Evolutionary conservation across 2,797 vertebrate genomes (phyloP).

Genomic region (Cirrhinus molitorella): DNA sequence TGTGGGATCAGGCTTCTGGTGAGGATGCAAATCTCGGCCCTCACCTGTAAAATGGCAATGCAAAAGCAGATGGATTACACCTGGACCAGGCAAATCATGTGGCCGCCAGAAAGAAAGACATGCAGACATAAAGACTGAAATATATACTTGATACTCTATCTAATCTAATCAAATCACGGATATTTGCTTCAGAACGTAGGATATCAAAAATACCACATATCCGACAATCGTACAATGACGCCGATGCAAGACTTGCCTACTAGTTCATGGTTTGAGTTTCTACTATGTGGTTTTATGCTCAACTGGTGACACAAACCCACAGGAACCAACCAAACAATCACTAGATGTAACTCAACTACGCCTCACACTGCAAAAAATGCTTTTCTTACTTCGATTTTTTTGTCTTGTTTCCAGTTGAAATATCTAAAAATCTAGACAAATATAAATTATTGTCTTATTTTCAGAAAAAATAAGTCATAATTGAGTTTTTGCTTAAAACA

Average conservation of each 20-base stretch:
- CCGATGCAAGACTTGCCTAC: slow-evolving; percentile 1
- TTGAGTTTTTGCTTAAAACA: no score
- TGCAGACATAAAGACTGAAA: slow-evolving; percentile 26
- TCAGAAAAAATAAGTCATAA: no score
- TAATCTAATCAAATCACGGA: background rate
- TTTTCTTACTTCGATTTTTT: no score
- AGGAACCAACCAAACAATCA: slow-evolving; percentile 31
- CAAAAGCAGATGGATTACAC: slow-evolving; percentile 80
- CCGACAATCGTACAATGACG: background rate
- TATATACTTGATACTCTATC: slow-evolving; percentile 17
- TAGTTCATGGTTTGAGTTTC: slow-evolving; percentile 44
- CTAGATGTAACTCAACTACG: background rate
- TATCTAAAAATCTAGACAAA: no score
- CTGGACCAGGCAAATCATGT: slow-evolving; percentile 79
- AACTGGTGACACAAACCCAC: slow-evolving; percentile 9
- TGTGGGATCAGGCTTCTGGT: slow-evolving; percentile 66
- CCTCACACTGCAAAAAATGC: no score
- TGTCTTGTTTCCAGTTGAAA: no score
- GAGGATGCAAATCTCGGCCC: slow-evolving; percentile 81
- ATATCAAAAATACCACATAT: background rate
- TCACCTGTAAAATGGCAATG: slow-evolving; percentile 84
- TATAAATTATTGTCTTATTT: no score
- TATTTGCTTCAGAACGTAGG: background rate
- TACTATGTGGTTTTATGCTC: slow-evolving; percentile 23
- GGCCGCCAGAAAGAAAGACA: slow-evolving; percentile 57